Percentiles rank a stretch among this genome's conserved stretches.
These are phyloP conservation scores for Eretmochelys imbricata DNA, from an alignment of 2,113 vertebrate genomes.

Conservation along the genomic window DNA sequence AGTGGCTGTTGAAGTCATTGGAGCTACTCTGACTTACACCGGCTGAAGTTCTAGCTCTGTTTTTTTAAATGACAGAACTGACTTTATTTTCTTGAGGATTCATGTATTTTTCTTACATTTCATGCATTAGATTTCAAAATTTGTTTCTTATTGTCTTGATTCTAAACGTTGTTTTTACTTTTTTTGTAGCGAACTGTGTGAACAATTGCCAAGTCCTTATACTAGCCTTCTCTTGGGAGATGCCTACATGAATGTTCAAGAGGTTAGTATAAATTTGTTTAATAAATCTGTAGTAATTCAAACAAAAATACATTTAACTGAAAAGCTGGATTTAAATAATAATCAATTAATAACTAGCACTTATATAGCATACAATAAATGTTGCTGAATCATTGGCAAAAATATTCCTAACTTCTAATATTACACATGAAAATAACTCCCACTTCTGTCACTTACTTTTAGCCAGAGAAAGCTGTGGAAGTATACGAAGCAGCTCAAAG, in stretches of 20 bases:
- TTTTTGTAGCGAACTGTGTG: conserved; percentile 77
- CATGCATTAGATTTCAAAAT: background rate
- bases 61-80: background rate
- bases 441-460: background rate
- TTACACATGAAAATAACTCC: background rate
- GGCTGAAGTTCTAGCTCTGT: background rate
- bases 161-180: background rate
- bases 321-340: background rate
- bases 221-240: conserved; percentile 80
- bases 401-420: background rate
- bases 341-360: background rate
- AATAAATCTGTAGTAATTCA: background rate
- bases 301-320: background rate
- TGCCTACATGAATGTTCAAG: conserved; percentile 83
- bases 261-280: conserved; percentile 66
- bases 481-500: conserved; percentile 77
- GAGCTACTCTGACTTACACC: background rate
- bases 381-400: background rate
- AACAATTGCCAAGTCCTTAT: conserved; percentile 76
- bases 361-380: background rate
- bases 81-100: background rate
- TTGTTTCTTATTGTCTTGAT: background rate
- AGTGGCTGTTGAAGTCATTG: background rate
- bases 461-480: conserved; percentile 84
- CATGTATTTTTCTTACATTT: background rate